Evolutionary conservation across 1,140 invertebrate species (phyloP).

Genomic region (Tyrophagus putrescentiae): DNA sequence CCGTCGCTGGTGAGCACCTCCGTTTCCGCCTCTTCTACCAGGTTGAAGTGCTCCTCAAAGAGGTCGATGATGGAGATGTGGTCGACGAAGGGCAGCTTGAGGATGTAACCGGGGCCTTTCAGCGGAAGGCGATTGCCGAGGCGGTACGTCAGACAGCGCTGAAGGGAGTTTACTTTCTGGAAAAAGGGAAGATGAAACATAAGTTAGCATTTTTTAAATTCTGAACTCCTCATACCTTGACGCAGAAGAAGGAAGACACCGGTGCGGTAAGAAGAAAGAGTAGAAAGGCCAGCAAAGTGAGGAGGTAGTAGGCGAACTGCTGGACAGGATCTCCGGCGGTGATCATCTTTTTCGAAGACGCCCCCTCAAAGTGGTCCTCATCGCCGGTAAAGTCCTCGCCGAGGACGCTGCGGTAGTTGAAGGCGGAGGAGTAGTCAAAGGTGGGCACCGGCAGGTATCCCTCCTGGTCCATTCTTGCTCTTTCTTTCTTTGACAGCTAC

Average conservation of each 20-base stretch:
- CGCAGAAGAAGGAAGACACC: slow-evolving; percentile 16
- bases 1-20: slow-evolving; percentile 20
- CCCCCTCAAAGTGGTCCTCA: background rate
- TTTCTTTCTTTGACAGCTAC: no score
- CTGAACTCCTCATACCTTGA: background rate
- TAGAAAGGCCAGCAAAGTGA: background rate
- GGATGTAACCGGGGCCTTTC: slow-evolving; percentile 19
- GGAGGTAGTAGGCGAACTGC: background rate
- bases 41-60: background rate
- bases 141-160: slow-evolving; percentile 21
- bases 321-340: background rate
- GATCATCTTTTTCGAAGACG: no score
- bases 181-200: background rate
- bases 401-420: background rate
- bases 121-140: slow-evolving; percentile 22
- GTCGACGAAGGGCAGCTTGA: slow-evolving; percentile 21
- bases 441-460: background rate
- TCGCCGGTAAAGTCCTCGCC: background rate
- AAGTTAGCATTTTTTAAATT: slow-evolving; percentile 1
- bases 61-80: slow-evolving; percentile 19
- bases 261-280: slow-evolving; percentile 7
- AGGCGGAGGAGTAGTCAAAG: slow-evolving; percentile 12
- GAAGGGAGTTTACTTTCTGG: slow-evolving; percentile 17
- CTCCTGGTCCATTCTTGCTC: no score
- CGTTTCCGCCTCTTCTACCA: slow-evolving; percentile 14